These are phyloP conservation scores for Charaxes varanes DNA, from an alignment of 1,140 invertebrate genomes.

Conservation along the genomic window DNA sequence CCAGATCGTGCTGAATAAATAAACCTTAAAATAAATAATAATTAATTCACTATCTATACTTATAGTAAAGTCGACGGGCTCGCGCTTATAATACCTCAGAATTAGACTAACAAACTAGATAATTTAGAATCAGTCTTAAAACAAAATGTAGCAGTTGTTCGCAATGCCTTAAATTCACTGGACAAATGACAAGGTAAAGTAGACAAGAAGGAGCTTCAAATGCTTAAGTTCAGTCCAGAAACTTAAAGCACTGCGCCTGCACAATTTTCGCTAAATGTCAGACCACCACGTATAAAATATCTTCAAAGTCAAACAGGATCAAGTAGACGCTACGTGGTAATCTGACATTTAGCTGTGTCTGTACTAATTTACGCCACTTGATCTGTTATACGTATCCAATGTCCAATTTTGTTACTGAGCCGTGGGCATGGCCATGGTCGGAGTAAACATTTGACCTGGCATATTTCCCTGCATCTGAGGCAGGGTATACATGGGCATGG, in stretches of 20 bases:
- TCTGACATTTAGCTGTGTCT: slow-evolving; percentile 59
- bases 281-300: slow-evolving; percentile 38
- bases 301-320: slow-evolving; percentile 32
- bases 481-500: slow-evolving; percentile 57
- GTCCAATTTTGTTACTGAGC: slow-evolving; percentile 61
- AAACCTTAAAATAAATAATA: slow-evolving; percentile 64
- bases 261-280: slow-evolving; percentile 59
- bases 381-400: slow-evolving; percentile 43
- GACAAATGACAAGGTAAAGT: too few species aligned
- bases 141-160: slow-evolving; percentile 19
- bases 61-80: slow-evolving; percentile 71
- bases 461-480: slow-evolving; percentile 50
- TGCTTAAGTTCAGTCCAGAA: slow-evolving; percentile 34
- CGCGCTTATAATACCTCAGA: slow-evolving; percentile 46
- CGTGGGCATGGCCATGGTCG: slow-evolving; percentile 43
- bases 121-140: slow-evolving; percentile 49
- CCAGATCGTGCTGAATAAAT: slow-evolving; percentile 67
- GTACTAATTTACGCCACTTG: slow-evolving; percentile 51
- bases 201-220: too few species aligned
- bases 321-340: slow-evolving; percentile 48
- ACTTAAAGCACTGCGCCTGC: slow-evolving; percentile 51
- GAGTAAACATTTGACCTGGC: slow-evolving; percentile 30
- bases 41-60: slow-evolving; percentile 34
- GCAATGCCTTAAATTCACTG: slow-evolving; percentile 47
- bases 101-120: slow-evolving; percentile 33